A percentile compares a stretch with the other conserved stretches of the same genome.
These are phyloP conservation scores for Cardiocondyla obscurior DNA, from an alignment of 1,140 invertebrate genomes.

Conservation along the genomic window DNA sequence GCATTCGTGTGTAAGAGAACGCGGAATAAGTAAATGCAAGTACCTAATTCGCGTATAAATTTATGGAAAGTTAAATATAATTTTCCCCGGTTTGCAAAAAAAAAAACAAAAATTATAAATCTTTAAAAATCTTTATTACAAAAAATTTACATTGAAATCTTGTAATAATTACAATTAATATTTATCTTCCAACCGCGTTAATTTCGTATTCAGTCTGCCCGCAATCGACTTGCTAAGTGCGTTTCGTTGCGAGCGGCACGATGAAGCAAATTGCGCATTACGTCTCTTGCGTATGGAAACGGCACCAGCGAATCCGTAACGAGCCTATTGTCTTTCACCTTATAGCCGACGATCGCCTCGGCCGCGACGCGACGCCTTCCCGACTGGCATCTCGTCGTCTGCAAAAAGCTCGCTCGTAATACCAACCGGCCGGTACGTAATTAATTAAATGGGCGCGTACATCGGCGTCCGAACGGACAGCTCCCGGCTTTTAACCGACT, in stretches of 20 bases:
- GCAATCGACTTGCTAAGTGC: conserved; percentile 66
- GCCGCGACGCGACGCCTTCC: conserved; percentile 68
- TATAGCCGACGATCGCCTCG: conserved; percentile 37
- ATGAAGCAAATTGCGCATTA: conserved; percentile 8
- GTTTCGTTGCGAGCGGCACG: conserved; percentile 61
- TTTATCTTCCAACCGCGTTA: not conserved
- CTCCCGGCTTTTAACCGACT: conserved; percentile 66
- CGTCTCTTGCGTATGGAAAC: conserved; percentile 29
- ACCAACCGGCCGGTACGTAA: conserved; percentile 62
- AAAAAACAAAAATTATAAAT: no score
- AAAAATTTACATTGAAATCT: no score
- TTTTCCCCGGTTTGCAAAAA: not conserved
- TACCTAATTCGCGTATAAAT: not conserved
- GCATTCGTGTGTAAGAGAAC: not conserved
- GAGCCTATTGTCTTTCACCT: conserved; percentile 63
- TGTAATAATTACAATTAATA: not conserved
- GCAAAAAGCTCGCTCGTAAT: conserved; percentile 64
- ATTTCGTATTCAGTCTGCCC: conserved; percentile 44
- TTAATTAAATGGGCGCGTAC: conserved; percentile 76
- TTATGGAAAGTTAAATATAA: not conserved
- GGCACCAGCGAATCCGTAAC: conserved; percentile 63
- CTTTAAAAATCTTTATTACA: no score
- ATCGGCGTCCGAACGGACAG: conserved; percentile 64
- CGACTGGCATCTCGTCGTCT: conserved; percentile 57
- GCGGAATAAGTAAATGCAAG: not conserved